Base-by-base conservation (phyloP, 1,140 invertebrate genomes). In the Periplaneta americana region DNA sequence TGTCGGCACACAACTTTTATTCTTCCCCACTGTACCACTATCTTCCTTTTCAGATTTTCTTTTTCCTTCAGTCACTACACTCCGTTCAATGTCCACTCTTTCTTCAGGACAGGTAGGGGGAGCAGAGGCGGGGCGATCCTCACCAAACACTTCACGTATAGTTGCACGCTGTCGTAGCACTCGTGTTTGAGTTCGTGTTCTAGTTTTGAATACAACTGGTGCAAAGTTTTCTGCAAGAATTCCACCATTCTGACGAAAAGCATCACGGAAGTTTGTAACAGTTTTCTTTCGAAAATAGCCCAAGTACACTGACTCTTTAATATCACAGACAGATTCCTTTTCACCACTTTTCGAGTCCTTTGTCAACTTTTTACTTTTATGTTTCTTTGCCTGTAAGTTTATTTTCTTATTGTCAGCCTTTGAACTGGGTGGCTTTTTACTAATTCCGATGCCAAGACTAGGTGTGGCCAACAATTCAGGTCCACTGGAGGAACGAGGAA, bases 141-240 rank as follows among this genome's bases (percentile, higher is more conserved):
- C 94, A 5, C 94, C 94, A 86, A 95, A 96, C 1, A 95, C 94
- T 87, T 95, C 94, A 83, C 93, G 92, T 36, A 95, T 95, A 2
- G 93, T 95, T 15, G 94, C 93, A 84, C 93, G 36, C 33, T 75
- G 81, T 33, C 35, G 81, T 35, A 95, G 87, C 31, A 94, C 90
- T 83, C 93, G 90, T n/a, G 93, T 94, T 86, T 95, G 93, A 28
- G 92, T 95, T 84, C 94, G 89, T 9, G 94, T 95, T 83, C 94
- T 89, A 34, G 93, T 93, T 85, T 94, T 93, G 75, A 95, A 85
- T 28, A 95, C 91, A 32, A 66, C 28, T 8, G 48, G 48, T 28
- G 48, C 22, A n/a, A 94, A 90, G 0, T 35, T 75, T 34, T 80
- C 80, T 31, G 15, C 33, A 57, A n/a, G 36, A 36, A 74, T 18